Base-by-base conservation (phyloP, 2,113 vertebrate genomes). In the Scolopax mira region DNA sequence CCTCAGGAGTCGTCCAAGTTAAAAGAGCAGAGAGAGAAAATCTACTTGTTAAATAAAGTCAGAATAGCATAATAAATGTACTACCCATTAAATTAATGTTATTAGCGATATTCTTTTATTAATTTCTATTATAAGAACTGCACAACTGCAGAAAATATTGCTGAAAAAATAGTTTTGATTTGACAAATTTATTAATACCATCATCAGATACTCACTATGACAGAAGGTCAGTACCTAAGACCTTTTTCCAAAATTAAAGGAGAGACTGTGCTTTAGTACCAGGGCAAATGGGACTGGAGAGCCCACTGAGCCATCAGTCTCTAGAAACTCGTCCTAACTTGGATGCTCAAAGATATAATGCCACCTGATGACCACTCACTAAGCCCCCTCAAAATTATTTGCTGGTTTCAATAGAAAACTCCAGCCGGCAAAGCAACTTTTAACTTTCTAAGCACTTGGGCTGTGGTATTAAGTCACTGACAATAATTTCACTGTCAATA, bases 21-120 rank as follows among this genome's bases (percentile, higher is more conserved):
- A 84, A 94, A 90, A 88, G 39, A 91, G 30, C 35, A 91, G 8
- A 77, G 49, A 72, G 30, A 70, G 15, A 96, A 89, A 95, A 91
- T 16, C 4, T 5, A 31, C 46, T 85, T 73, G 13, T 51, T 93
- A 72, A 73, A 79, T 66, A 66, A 81, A 87, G 31, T 66, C 39
- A 80, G 60, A 91, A 33, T 14, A 46, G 30, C 7, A 65, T 44
- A 91, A 91, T 69, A 91, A 65, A 79, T 90, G 72, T 90, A 71
- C 24, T 74, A 65, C 13, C 24, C 25, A 25, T 48, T 71, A 84
- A 80, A 80, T 4, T 9, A 46, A 48, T 72, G 74, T 60, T 74
- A 78, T 74, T 71, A 57, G 6, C 37, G 72, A 90, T 64, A 66
- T n/a, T 55, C 0, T 41, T 70, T 48, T 25, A 27, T 62, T 86